These are phyloP conservation scores for Eristalinus aeneus DNA, from an alignment of 2,888 invertebrate species.

Conservation along the genomic window DNA sequence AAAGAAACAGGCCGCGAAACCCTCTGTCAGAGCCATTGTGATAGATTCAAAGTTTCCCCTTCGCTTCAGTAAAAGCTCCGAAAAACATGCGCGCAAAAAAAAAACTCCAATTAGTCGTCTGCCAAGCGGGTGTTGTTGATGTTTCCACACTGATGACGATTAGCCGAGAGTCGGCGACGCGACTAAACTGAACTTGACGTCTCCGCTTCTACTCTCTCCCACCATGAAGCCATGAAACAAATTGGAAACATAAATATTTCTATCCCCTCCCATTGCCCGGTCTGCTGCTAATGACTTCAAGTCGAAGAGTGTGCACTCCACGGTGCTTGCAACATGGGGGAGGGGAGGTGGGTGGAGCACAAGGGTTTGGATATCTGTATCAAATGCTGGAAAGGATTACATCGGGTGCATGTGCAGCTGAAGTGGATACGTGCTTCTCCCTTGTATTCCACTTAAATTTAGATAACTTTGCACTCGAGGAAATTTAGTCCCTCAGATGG, in stretches of 20 bases:
- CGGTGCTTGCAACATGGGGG: neutral
- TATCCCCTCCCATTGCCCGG: neutral
- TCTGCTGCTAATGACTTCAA: slow-evolving; percentile 53
- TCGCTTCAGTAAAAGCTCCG: neutral
- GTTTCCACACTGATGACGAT: neutral
- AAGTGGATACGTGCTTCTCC: slow-evolving; percentile 22
- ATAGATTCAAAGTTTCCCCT: neutral
- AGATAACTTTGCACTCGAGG: slow-evolving; percentile 29
- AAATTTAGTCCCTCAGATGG: neutral
- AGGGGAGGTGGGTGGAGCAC: neutral
- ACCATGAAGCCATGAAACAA: neutral
- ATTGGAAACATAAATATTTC: slow-evolving; percentile 33
- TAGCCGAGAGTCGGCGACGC: neutral
- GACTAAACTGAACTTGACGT: neutral
- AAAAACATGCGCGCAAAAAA: neutral
- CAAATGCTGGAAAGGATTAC: slow-evolving; percentile 32
- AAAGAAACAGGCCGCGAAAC: no score
- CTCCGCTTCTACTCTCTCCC: neutral
- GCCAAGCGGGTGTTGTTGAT: neutral
- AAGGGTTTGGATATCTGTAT: neutral
- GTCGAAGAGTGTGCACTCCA: slow-evolving; percentile 3
- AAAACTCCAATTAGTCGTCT: neutral
- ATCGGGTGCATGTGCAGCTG: slow-evolving; percentile 26
- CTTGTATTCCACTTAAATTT: slow-evolving; percentile 54
- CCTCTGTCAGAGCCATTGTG: neutral